phyloP scores from a whole-genome alignment of 2,113 vertebrate species.

The Gadus chalcogrammus region DNA sequence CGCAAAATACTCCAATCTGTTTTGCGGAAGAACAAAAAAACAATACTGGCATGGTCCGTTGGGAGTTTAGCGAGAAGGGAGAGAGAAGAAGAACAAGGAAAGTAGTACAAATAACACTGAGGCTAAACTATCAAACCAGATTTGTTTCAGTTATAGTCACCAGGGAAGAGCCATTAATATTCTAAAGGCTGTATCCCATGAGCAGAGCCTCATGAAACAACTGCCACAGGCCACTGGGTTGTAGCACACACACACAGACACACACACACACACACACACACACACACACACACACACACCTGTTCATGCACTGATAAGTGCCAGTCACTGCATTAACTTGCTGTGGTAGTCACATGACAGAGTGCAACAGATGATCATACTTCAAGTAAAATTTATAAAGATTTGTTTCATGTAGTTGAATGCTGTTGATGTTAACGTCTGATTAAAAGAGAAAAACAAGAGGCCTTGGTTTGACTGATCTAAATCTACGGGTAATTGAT shows the following conservation, averaged over 20 bases:
- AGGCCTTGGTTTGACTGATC: constrained; percentile 50
- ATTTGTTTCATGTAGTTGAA: background rate
- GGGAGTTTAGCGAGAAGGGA: constrained; percentile 37
- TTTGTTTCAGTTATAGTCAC: constrained; percentile 53
- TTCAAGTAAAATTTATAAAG: background rate
- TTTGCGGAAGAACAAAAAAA: constrained; percentile 20
- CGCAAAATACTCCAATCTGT: constrained; percentile 46
- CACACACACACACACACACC: constrained; percentile 36
- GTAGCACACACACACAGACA: constrained; percentile 46
- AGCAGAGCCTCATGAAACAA: constrained; percentile 51
- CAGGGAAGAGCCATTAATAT: constrained; percentile 52
- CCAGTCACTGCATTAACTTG: background rate
- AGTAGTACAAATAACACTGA: constrained; percentile 62
- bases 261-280: constrained; percentile 34
- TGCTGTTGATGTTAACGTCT: background rate
- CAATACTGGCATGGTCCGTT: constrained; percentile 31
- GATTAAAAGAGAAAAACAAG: constrained; percentile 34
- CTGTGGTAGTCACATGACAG: constrained; percentile 11
- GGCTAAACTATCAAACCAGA: constrained; percentile 63
- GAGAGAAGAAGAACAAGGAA: constrained; percentile 38
- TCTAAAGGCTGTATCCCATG: constrained; percentile 54
- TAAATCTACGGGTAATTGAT: constrained; percentile 50
- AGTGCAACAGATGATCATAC: constrained; percentile 5
- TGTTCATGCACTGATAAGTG: constrained; percentile 9
- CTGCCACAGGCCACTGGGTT: constrained; percentile 40